A percentile compares a stretch with the other conserved stretches of the same genome.
These are phyloP conservation scores for Intellagama lesueurii DNA, from an alignment of 2,797 vertebrate species.

Conservation along the genomic window DNA sequence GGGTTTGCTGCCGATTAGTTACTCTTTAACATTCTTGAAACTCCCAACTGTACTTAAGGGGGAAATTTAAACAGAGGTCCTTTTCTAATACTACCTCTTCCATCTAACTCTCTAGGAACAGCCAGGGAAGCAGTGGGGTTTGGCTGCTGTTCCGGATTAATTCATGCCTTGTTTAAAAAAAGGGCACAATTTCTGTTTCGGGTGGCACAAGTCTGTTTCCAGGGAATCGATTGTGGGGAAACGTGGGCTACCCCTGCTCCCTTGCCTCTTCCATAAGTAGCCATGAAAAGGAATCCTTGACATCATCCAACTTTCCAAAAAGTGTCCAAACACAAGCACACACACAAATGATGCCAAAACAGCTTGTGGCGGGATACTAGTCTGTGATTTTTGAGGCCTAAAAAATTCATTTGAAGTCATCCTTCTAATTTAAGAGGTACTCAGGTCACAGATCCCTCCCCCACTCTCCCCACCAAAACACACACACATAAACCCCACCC, in stretches of 20 bases:
- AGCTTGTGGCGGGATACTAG: accelerated
- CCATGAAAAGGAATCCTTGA: background rate
- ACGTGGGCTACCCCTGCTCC: background rate
- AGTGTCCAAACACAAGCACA: background rate
- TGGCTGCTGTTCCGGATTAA: background rate
- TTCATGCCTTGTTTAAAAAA: background rate
- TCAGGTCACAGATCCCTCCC: background rate
- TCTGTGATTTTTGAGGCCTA: background rate
- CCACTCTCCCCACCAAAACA: accelerated
- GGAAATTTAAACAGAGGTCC: background rate
- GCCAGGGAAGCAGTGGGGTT: background rate
- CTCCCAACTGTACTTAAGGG: background rate
- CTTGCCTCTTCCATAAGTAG: background rate
- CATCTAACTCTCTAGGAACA: too few species aligned
- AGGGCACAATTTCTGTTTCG: background rate
- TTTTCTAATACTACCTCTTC: too few species aligned
- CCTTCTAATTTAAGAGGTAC: background rate
- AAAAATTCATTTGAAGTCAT: background rate
- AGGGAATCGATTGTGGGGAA: background rate
- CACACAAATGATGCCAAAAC: background rate
- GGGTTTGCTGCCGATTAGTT: background rate
- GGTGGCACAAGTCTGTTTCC: background rate
- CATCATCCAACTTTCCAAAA: too few species aligned
- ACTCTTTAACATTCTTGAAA: too few species aligned
- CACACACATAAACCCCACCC: slow-evolving; percentile 10